Evolutionary conservation across 2,888 invertebrate species (phyloP).

Genomic region (Exephanes ischioxanthus): DNA sequence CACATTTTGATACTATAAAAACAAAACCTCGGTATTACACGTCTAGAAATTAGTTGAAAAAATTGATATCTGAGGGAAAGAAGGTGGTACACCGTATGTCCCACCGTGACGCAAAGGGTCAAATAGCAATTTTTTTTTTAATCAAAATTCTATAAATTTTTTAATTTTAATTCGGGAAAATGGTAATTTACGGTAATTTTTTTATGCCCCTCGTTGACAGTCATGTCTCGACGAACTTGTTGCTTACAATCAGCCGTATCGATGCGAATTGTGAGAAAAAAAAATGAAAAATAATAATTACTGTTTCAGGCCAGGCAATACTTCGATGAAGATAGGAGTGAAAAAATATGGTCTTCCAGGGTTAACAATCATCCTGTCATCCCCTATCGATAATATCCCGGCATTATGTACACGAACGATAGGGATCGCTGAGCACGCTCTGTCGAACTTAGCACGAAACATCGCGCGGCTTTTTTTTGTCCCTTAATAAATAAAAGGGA

Average conservation of each 20-base stretch:
- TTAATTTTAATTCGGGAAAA: no score
- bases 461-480: slow-evolving; percentile 5
- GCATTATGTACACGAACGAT: slow-evolving; percentile 20
- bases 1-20: no score
- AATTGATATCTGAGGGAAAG: no score
- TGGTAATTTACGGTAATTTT: no score
- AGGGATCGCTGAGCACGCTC: slow-evolving; percentile 44
- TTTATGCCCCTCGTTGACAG: not conserved
- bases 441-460: slow-evolving; percentile 53
- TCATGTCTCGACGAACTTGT: not conserved
- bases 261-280: no score
- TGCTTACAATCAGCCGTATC: not conserved
- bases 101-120: no score
- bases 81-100: no score
- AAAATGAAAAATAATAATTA: no score
- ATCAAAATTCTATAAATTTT: no score
- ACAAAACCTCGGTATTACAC: no score
- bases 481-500: not conserved
- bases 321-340: not conserved
- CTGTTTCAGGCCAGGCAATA: not conserved
- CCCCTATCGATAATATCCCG: not conserved
- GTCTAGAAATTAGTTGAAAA: no score
- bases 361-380: not conserved
- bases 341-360: not conserved
- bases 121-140: no score